Percentiles rank a stretch among this genome's conserved stretches.
Evolutionary conservation across 2,888 invertebrate species (phyloP).

Genomic region (Cheilosia pagana): DNA sequence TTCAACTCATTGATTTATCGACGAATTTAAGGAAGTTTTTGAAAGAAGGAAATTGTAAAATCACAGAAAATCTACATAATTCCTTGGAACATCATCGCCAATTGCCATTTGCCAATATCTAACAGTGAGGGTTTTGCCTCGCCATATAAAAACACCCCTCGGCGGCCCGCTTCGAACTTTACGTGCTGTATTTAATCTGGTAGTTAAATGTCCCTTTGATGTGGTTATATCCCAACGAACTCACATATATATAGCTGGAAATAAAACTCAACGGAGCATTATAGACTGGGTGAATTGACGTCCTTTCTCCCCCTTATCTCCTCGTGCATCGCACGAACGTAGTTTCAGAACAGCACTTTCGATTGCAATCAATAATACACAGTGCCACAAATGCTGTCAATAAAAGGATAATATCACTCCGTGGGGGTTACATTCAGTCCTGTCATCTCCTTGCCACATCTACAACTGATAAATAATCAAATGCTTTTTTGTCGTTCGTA

Average conservation of each 20-base stretch:
- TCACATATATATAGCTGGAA: slow-evolving; percentile 30
- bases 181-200: slow-evolving; percentile 48
- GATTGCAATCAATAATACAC: slow-evolving; percentile 71
- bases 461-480: slow-evolving; percentile 61
- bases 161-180: not conserved
- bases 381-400: slow-evolving; percentile 65
- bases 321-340: not conserved
- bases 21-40: not conserved
- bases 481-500: slow-evolving; percentile 13
- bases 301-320: slow-evolving; percentile 43
- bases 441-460: slow-evolving; percentile 62
- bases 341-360: slow-evolving; percentile 61
- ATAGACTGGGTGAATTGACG: slow-evolving; percentile 55
- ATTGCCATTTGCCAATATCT: slow-evolving; percentile 15
- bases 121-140: slow-evolving; percentile 8
- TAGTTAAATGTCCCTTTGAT: slow-evolving; percentile 69
- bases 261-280: slow-evolving; percentile 60
- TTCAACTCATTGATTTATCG: slow-evolving; percentile 3
- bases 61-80: slow-evolving; percentile 12
- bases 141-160: slow-evolving; percentile 18
- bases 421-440: slow-evolving; percentile 45
- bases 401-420: slow-evolving; percentile 70
- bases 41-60: slow-evolving; percentile 10
- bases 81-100: slow-evolving; percentile 6
- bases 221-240: slow-evolving; percentile 56